Percentiles rank a stretch among this genome's conserved stretches.
These are phyloP conservation scores for Megalops atlanticus DNA, from an alignment of 2,113 vertebrate genomes.

Conservation along the genomic window DNA sequence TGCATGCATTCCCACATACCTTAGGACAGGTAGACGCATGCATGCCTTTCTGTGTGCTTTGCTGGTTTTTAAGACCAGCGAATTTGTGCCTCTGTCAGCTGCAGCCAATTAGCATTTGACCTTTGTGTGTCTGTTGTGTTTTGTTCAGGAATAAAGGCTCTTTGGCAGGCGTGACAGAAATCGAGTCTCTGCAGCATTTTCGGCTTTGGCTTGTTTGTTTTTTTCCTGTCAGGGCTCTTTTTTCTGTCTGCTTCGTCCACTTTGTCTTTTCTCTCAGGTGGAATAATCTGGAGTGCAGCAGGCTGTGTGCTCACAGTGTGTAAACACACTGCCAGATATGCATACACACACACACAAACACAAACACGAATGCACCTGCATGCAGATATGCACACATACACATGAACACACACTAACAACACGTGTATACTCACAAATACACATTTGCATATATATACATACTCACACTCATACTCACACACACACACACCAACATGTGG, in stretches of 20 bases:
- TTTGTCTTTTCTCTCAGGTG: not conserved
- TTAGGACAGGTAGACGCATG: no score
- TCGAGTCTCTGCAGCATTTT: not conserved
- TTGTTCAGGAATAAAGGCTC: not conserved
- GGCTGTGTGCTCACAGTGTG: no score
- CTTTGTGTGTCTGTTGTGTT: not conserved
- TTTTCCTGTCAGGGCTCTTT: not conserved
- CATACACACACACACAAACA: not conserved
- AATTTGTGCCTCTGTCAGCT: not conserved
- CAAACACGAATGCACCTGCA: not conserved
- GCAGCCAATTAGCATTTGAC: not conserved
- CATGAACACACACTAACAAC: not conserved
- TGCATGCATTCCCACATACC: no score
- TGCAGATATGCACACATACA: not conserved
- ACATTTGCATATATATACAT: no score
- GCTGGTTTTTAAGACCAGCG: not conserved
- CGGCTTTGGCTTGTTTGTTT: not conserved
- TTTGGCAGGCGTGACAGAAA: not conserved
- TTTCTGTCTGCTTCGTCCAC: not conserved
- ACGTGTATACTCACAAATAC: no score
- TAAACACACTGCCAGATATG: no score
- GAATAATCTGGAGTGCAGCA: not conserved
- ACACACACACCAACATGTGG: not conserved
- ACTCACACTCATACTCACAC: no score
- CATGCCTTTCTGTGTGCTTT: no score